Percentiles rank a stretch among this genome's conserved stretches.
These are phyloP conservation scores for Dascillus cervinus DNA, from an alignment of 2,888 invertebrate species.

Conservation along the genomic window DNA sequence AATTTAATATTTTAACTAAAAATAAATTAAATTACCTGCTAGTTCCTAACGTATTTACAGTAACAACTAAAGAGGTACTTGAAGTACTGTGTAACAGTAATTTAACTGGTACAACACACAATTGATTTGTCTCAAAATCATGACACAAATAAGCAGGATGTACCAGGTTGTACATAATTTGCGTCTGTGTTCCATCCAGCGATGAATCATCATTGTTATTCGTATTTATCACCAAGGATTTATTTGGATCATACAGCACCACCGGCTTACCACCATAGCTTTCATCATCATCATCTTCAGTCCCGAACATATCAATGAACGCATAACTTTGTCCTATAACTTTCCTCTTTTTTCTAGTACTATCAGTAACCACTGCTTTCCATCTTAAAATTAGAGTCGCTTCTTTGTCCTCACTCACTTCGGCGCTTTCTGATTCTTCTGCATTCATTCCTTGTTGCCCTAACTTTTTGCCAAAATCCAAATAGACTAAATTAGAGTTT, in stretches of 20 bases:
- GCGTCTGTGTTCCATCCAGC: conserved; percentile 14
- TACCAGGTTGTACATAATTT: conserved; percentile 27
- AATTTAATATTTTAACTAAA: not conserved
- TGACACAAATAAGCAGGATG: conserved; percentile 53
- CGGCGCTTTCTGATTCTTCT: conserved; percentile 25
- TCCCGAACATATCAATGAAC: conserved; percentile 33
- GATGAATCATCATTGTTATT: too few species aligned
- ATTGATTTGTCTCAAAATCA: conserved; percentile 51
- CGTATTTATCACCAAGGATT: conserved; percentile 23
- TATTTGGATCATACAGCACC: conserved; percentile 42
- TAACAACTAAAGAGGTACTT: conserved; percentile 49
- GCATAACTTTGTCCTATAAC: conserved; percentile 66
- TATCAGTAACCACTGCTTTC: conserved; percentile 43
- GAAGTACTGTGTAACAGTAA: conserved; percentile 62
- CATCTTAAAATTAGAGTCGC: conserved; percentile 37
- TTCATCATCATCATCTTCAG: conserved; percentile 31
- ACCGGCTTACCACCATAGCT: conserved; percentile 36
- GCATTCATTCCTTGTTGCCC: conserved; percentile 32
- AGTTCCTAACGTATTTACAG: conserved; percentile 52
- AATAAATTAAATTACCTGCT: conserved; percentile 44
- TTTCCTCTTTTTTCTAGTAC: conserved; percentile 45
- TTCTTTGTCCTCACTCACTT: conserved; percentile 20
- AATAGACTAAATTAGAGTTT: conserved; percentile 35
- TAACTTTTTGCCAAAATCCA: conserved; percentile 44
- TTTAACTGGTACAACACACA: conserved; percentile 62